phyloP scores from a whole-genome alignment of 2,797 vertebrate genomes.

The Holocentrus rufus region DNA sequence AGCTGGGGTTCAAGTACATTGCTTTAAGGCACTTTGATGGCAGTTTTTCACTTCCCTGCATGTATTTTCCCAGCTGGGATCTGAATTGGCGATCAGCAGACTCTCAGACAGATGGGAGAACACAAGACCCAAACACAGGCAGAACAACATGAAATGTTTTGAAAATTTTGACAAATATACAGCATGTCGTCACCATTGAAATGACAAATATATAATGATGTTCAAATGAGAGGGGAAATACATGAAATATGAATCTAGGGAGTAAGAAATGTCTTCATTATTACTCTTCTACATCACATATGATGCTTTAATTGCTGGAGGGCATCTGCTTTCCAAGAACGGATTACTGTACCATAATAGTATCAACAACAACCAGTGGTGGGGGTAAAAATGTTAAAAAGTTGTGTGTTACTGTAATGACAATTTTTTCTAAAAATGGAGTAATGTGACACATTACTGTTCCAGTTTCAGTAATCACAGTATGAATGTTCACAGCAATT shows the following conservation, averaged over 20 bases:
- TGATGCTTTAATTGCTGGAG: conserved; percentile 8
- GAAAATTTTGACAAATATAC: background rate
- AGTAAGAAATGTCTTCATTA: conserved; percentile 29
- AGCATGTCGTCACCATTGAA: conserved; percentile 10
- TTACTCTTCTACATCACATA: conserved; percentile 36
- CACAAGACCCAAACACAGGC: conserved; percentile 21
- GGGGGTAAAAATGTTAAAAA: too few species aligned
- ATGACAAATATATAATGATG: conserved; percentile 19
- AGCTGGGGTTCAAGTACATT: conserved; percentile 22
- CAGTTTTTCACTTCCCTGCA: conserved; percentile 1
- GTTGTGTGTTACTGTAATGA: too few species aligned
- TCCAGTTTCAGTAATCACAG: too few species aligned
- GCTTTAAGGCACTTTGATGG: conserved; percentile 13
- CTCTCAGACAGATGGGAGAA: background rate
- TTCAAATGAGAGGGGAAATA: conserved; percentile 3
- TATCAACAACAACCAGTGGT: conserved; percentile 37
- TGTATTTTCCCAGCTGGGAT: conserved; percentile 1
- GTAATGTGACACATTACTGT: too few species aligned
- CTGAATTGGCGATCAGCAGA: conserved; percentile 13
- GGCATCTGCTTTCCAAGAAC: background rate
- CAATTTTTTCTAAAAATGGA: too few species aligned
- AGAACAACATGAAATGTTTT: conserved; percentile 7
- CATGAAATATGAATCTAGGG: background rate
- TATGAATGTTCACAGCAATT: too few species aligned
- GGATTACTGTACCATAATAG: conserved; percentile 17